Evolutionary conservation across 2,888 invertebrate species (phyloP).

Genomic region (Aleiodes leptofemur): DNA sequence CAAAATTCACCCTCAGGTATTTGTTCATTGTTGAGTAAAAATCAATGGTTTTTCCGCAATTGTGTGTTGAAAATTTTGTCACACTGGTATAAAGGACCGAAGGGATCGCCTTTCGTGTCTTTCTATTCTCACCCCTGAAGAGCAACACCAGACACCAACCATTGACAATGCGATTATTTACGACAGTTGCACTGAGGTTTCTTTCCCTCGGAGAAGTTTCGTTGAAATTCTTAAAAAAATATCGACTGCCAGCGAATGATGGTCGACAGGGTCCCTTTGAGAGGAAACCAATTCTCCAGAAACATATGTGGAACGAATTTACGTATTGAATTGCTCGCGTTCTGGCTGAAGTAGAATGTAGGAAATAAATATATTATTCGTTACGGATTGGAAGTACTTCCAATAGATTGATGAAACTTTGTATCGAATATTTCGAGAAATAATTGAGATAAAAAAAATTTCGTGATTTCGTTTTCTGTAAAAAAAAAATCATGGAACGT

Average conservation of each 20-base stretch:
- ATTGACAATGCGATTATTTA: slow-evolving; percentile 32
- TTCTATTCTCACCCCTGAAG: slow-evolving; percentile 15
- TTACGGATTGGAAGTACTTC: too few relatives aligned
- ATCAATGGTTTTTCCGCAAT: neutral
- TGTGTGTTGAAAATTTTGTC: neutral
- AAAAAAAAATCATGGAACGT: too few relatives aligned
- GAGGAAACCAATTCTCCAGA: too few relatives aligned
- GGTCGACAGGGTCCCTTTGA: too few relatives aligned
- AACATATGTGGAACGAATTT: too few relatives aligned
- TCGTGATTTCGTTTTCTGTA: too few relatives aligned
- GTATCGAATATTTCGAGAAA: too few relatives aligned
- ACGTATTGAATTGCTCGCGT: too few relatives aligned
- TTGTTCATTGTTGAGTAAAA: neutral
- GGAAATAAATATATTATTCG: too few relatives aligned
- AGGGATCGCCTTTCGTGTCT: slow-evolving; percentile 17
- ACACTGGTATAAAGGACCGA: slow-evolving; percentile 14
- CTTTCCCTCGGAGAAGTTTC: neutral
- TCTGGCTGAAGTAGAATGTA: too few relatives aligned
- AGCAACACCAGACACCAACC: slow-evolving; percentile 21
- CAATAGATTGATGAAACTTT: too few relatives aligned
- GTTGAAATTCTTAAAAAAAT: slow-evolving; percentile 1
- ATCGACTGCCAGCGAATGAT: neutral
- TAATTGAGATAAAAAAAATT: too few relatives aligned
- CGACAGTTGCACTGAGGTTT: neutral
- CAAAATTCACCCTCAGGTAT: neutral